Evolutionary conservation across 2,797 vertebrate species (phyloP), one percentile per base, ranked within the genome.

Genomic region (Trematomus bernacchii): DNA sequence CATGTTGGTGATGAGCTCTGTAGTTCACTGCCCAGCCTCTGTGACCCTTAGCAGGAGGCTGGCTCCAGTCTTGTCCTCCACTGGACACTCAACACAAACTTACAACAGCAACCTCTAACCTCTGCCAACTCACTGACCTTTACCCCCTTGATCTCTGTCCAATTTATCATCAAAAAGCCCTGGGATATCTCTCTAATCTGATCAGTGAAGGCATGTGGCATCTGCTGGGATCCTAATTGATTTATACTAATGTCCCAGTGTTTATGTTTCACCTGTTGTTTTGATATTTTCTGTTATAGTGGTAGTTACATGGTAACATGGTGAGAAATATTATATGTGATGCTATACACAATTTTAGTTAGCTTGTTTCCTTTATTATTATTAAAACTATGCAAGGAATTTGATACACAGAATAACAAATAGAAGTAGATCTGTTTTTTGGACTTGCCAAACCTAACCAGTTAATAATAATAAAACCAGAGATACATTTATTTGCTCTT

Each of bases 61-160:
- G 83, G 71, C 84, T 90, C 87, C 76, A 71, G 81, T 84, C 74
- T 78, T 71, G 82, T 76, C 80, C 83, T 81, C 64, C 71, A 54
- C 77, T 84, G 85, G 87, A 85, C 80, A 65, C 66, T 76, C 78
- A 79, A 77, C 73, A 83, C 79, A 89, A 90, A 90, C 79, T 83
- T 89, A 90, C 82, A 87, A 90, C 84, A 69, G 67, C 71, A 79
- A 73, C 90, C 92, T 83, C 58, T 85, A 27, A 92, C 91, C 89
- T 86, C 76, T 23, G 55, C 65, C 80, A 78, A 81, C 83, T 74
- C 48, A 0, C 30, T 79, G 87, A 90, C 87, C 91, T 90, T 87
- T 88, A 37, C 82, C 82, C 87, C 77, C 59, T 51, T 86, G 91
- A 90, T 68, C 90, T 78, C 66, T 80, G 82, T 88, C 89, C 54